Base-by-base conservation (phyloP, 1,140 invertebrate genomes). In the Centruroides vittatus region DNA sequence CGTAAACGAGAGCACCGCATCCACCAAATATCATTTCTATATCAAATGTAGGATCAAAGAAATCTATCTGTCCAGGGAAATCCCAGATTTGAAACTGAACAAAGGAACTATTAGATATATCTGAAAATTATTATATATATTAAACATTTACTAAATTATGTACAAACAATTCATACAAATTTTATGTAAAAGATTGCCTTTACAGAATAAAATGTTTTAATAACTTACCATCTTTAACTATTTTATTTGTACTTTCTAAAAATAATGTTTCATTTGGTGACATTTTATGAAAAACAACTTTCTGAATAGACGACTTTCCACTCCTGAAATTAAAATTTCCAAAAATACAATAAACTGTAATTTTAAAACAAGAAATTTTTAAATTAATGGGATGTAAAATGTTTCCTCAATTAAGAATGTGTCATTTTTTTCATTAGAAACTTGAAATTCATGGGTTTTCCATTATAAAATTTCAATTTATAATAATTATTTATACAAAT, bases 201-300 rank as follows among this genome's bases (percentile, higher is more conserved):
- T 23, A 23, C 1, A 23, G 23, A 23, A 23, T 23, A 23, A 23
- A 13, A 1, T 11, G 11, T 13, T 1, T 23, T 23, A 23, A 23
- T 23, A 23, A 23, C 69, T 71, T 67, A 78, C 96, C 92, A 77
- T 98, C 93, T 79, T 97, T 98, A 4, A 95, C 88, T 66, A 99
- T 94, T 81, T 98, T 94, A 73, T 95, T 97, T 59, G 95, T 99
- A 67, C 92, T 95, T 75, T 98, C 96, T 49, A 99, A 77, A 70
- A 99, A 99, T n/a, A 99, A 77, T 4, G 97, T 99, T 78, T 99
- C 96, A 78, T 98, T 99, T 8, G 97, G 97, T 10, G 94, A 96
- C 90, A 99, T 98, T 80, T 99, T 99, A 71, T 99, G 95, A 77
- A 99, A 99, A 11, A 99, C 96, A 8, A 99, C 97, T 80, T 99